phyloP scores from a whole-genome alignment of 2,888 invertebrate genomes.

The Eurytoma californica region DNA sequence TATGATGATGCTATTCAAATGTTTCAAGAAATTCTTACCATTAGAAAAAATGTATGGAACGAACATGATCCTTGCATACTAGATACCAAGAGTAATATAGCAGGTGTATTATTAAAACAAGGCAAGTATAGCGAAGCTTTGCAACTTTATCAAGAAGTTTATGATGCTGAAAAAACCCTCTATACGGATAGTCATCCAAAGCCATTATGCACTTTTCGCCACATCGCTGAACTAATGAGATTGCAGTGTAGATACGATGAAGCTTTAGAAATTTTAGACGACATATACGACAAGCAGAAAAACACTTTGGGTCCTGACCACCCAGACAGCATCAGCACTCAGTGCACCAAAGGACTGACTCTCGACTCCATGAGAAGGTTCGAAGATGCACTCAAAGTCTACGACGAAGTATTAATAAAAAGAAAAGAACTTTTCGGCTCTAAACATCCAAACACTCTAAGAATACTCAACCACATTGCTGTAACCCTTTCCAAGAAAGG shows the following conservation, averaged over 20 bases:
- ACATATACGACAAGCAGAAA: background rate
- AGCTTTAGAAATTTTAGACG: background rate
- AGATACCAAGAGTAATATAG: slow-evolving; percentile 1
- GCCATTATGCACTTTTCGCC: background rate
- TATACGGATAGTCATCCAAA: background rate
- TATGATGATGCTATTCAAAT: background rate
- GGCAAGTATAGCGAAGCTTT: background rate
- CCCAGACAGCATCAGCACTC: background rate
- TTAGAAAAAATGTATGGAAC: background rate
- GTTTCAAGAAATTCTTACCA: background rate
- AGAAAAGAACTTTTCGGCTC: slow-evolving; percentile 6
- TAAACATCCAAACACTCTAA: background rate
- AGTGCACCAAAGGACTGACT: background rate
- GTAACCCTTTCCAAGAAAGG: slow-evolving; percentile 2
- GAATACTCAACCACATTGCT: slow-evolving; percentile 11
- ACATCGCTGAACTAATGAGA: background rate
- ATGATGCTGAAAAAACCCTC: background rate
- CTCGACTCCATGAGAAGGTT: background rate
- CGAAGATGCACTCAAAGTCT: slow-evolving; percentile 6
- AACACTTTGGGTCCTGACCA: background rate
- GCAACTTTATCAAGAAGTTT: background rate
- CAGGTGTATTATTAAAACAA: background rate
- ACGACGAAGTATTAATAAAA: slow-evolving; percentile 1
- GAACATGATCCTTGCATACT: background rate
- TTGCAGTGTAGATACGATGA: background rate